Base-by-base conservation (phyloP, 2,113 vertebrate genomes). In the Chionodraco myersi region DNA sequence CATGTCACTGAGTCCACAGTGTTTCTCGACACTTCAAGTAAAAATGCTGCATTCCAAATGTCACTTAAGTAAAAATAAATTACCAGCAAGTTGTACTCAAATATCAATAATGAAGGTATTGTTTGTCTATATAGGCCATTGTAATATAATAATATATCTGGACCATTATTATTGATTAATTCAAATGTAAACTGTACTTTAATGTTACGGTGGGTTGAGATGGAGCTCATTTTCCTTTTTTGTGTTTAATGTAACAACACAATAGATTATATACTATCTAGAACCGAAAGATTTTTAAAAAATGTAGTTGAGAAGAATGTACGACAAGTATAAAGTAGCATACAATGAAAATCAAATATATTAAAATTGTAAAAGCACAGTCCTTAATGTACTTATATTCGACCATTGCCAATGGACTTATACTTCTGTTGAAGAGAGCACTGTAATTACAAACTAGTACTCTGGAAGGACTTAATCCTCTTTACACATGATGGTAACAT, bases 391-490 rank as follows among this genome's bases (percentile, higher is more conserved):
- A 13, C 12, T 64, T 48, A 14, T 45, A 15, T 26, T 5, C 6
- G n/a, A 14, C 61, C 44, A 48, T n/a, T 64, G 13, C 21, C 10
- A 45, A 1, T n/a, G 4, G 23, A 54, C 18, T 72, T 14, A 30
- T 30, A 30, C 30, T 30, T 30, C 30, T 30, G 30, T 30, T 30
- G 30, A 30, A 30, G 30, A 30, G 30, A 70, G 48, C 47, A 47
- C 21, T 30, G 47, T 52, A 49, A 48, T 16, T 14, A 26, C 65
- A 47, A 26, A n/a, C 41, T 53, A 73, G 63, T 10, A 10, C 77
- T 49, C 59, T 76, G 16, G 79, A 47, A 67, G 83, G 6, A 23
- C 75, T 62, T 80, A 41, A 85, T 78, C 81, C 80, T 82, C 75
- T 82, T 78, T 75, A 30, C 30, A 66, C 68, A 54, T 11, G 26